A percentile compares a stretch with the other conserved stretches of the same genome.
Evolutionary conservation across 2,797 vertebrate species (phyloP).

Genomic region (Phrynocephalus forsythii): DNA sequence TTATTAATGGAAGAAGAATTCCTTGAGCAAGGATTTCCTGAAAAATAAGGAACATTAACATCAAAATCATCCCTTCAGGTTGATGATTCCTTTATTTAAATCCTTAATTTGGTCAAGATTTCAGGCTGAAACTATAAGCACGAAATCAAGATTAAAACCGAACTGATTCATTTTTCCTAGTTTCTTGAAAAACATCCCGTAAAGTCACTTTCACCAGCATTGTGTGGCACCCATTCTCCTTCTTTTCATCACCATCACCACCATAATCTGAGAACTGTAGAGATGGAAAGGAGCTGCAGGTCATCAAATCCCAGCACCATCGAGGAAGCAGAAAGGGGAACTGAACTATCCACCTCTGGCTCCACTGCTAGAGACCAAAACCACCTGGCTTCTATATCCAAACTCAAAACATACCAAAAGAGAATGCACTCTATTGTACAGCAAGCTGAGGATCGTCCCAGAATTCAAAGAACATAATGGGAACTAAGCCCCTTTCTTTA

Average conservation of each 20-base stretch:
- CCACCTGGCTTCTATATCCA: not conserved
- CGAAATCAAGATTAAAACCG: not conserved
- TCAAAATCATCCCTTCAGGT: not conserved
- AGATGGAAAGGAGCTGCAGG: too few species aligned
- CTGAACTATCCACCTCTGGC: too few species aligned
- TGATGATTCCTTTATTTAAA: conserved; percentile 3
- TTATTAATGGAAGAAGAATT: conserved; percentile 97
- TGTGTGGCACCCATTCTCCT: not conserved
- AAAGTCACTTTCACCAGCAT: not conserved
- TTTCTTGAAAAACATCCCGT: not conserved
- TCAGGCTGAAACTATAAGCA: not conserved
- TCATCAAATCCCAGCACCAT: too few species aligned
- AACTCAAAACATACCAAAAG: not conserved
- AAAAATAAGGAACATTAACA: conserved; percentile 51
- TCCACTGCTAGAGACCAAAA: too few species aligned
- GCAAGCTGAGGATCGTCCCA: not conserved
- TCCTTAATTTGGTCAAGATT: not conserved
- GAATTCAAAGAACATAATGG: not conserved
- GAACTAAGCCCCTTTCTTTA: not conserved
- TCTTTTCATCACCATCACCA: too few species aligned
- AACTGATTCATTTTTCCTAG: not conserved
- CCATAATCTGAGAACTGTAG: too few species aligned
- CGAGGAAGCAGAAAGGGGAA: too few species aligned
- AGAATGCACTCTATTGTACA: not conserved
- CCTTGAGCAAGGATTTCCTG: conserved; percentile 97